These are phyloP conservation scores for Aporophyla nigra DNA, from an alignment of 2,888 invertebrate species.

Conservation along the genomic window DNA sequence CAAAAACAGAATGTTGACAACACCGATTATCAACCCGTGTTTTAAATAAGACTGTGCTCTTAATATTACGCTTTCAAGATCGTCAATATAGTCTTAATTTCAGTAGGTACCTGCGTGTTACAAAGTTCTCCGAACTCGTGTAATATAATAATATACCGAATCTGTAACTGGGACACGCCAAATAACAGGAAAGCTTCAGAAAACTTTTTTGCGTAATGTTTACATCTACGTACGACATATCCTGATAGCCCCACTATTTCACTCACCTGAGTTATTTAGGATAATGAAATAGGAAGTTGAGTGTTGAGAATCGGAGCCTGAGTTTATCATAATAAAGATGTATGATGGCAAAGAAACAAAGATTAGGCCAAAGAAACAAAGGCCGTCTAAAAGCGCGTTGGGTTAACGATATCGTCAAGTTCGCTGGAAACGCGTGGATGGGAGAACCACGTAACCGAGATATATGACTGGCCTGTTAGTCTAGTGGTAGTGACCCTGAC, in stretches of 20 bases:
- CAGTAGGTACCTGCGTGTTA: neutral
- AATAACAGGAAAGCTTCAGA: slow-evolving; percentile 45
- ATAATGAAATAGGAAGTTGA: slow-evolving; percentile 38
- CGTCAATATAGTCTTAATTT: neutral
- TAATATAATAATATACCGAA: slow-evolving; percentile 14
- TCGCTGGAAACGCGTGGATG: no score
- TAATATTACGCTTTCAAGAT: neutral
- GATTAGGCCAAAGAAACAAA: no score
- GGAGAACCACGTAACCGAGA: no score
- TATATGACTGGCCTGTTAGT: no score
- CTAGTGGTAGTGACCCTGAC: no score
- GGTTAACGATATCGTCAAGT: no score
- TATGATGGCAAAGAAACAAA: neutral
- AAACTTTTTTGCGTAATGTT: slow-evolving; percentile 37
- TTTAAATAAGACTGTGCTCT: neutral
- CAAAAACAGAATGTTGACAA: neutral
- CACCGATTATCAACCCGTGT: neutral
- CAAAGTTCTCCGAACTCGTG: slow-evolving; percentile 33
- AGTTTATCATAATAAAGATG: slow-evolving; percentile 16
- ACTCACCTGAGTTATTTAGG: slow-evolving; percentile 47
- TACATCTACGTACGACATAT: slow-evolving; percentile 35
- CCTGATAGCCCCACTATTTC: slow-evolving; percentile 41
- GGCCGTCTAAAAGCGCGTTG: no score
- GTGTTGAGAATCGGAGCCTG: neutral
- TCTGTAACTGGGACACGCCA: slow-evolving; percentile 20